Evolutionary conservation across 2,797 vertebrate genomes (phyloP), one percentile per base, ranked within the genome.

Genomic region (Prunella strophiata): DNA sequence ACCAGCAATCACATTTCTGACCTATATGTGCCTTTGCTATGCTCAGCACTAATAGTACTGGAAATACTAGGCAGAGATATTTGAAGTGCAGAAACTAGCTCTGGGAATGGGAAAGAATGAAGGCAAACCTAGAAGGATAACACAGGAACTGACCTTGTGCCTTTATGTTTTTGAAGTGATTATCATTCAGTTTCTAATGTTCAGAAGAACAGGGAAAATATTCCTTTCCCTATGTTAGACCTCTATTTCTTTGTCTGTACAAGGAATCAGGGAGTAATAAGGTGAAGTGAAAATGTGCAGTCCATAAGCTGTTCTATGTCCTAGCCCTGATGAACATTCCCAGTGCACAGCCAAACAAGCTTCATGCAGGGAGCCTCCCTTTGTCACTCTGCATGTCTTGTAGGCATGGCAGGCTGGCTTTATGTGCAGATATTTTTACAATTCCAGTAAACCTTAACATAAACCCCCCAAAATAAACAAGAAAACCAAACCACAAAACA

Each of bases 1-100:
- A 71, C 9, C 21, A 87, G 36, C 14, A 45, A 36, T 34, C 11
- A 17, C 15, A 55, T 59, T 75, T 89, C 66, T 84, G 34, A 85
- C 18, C 18, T 27, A 22, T 9, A 62, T 1, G 20, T 0, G 0
- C 55, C 40, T 63, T 55, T 65, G 15, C 47, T 84, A 15, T 21
- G 23, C 20, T 32, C 26, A 78, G 17, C 29, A 20, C 55, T 34
- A 74, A 17, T 2, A 14, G 32, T 40, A 21, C 29, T 43, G 32
- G 9, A 72, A 58, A 45, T 42, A 42, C 27, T 9, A 80, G 11
- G 57, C 45, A 88, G 27, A 89, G 48, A 18, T 10, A 70, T 20
- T 27, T 72, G 29, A 68, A 74, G 29, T 47, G 25, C 50, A 82
- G 61, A 80, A 79, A 77, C 36, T 15, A 91, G 51, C 29, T 84